Evolutionary conservation across 2,888 invertebrate species (phyloP), one percentile per base, ranked within the genome.

Genomic region (Drosophila kambysellisi): DNA sequence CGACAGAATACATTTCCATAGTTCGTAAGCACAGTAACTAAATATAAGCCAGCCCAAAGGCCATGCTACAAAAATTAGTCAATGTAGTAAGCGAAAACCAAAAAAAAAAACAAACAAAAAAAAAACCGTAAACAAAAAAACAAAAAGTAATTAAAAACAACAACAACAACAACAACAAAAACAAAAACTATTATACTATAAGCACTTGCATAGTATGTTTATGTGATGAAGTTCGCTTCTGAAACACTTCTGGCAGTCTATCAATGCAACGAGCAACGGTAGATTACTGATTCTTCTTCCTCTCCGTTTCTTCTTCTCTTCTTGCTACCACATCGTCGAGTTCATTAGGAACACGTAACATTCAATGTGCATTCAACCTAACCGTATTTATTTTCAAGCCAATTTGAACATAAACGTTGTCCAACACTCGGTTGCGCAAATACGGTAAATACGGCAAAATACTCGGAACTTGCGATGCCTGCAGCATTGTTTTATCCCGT

Each of bases 1-100:
- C 32, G 50, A 67, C 46, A 63, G 68, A 37, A 70, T 67, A 80
- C 74, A 83, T 86, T 86, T 84, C 82, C 82, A 70, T 83, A 83
- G 86, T 43, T 25, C 30, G 62, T 83, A 83, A 86, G 76, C 63
- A 61, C 57, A 75, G 37, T 65, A 79, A 70, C 60, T 75, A 74
- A 74, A 60, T 37, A 39, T 50, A 51, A 53, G 53, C 62, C 76
- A 59, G 32, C 41, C 68, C 32, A 39, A 63, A 58, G 46, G 46
- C 25, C 20, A 46, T 25, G 43, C 46, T 46, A 25, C 3, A 48
- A 59, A 61, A 65, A 37, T 62, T 81, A 81, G 81, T 81, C 78
- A 78, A 78, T 75, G 78, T 81, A 81, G 78, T 68, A 59, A 41
- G 66, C 51, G 2, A 41, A 41, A 33, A 46, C 12, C 12, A 35